Conservation (phyloP, 2,888 invertebrate species). For the Eremobia ochroleuca region DNA sequence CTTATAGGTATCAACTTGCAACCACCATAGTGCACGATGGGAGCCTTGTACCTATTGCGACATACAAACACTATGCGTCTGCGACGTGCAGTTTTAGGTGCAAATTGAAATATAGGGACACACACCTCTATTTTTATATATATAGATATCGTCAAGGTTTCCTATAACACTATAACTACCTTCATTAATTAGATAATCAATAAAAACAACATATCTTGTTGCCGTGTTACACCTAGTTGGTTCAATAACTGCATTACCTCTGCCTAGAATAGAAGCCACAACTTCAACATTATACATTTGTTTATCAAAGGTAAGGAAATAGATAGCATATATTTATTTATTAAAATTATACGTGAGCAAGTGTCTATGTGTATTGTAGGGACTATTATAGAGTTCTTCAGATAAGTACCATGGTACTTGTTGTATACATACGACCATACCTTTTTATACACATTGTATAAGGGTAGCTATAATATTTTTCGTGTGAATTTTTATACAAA, state of each 20-base stretch:
- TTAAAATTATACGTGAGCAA: not conserved
- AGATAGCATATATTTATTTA: not conserved
- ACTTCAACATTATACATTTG: not conserved
- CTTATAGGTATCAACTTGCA: too few relatives aligned
- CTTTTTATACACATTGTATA: not conserved
- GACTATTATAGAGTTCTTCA: not conserved
- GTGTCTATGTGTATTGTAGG: not conserved
- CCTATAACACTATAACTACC: slow-evolving; percentile 9
- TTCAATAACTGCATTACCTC: slow-evolving; percentile 49
- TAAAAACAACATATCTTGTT: slow-evolving; percentile 38
- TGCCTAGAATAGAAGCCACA: not conserved
- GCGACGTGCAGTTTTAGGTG: too few relatives aligned
- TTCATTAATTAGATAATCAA: slow-evolving; percentile 41
- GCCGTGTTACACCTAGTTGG: slow-evolving; percentile 53
- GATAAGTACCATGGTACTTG: not conserved
- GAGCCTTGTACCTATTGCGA: too few relatives aligned
- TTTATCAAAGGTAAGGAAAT: slow-evolving; percentile 36
- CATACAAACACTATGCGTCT: too few relatives aligned
- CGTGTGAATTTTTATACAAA: too few relatives aligned
- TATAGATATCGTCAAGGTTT: not conserved
- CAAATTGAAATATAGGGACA: too few relatives aligned
- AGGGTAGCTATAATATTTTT: too few relatives aligned
- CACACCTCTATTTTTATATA: too few relatives aligned
- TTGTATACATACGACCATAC: slow-evolving; percentile 6
- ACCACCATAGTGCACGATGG: too few relatives aligned